phyloP scores from a whole-genome alignment of 2,888 invertebrate species.

The Ypsolopha scabrella region DNA sequence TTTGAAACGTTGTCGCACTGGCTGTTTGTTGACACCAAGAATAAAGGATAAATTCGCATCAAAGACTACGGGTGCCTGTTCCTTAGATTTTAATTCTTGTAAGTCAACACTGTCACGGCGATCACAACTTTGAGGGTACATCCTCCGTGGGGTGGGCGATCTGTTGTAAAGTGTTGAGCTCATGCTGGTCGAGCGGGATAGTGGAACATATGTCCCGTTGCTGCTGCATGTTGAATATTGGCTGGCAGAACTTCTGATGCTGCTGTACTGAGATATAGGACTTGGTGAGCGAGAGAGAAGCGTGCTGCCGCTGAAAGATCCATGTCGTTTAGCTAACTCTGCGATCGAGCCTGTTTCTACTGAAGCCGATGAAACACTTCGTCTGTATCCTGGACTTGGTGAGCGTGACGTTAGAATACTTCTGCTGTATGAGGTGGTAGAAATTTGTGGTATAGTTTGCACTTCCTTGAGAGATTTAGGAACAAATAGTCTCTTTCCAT shows the following conservation, averaged over 20 bases:
- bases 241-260: constrained; percentile 48
- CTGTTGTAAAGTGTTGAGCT: constrained; percentile 46
- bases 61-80: constrained; percentile 83
- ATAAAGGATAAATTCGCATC: constrained; percentile 86
- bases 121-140: constrained; percentile 75
- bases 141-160: constrained; percentile 73
- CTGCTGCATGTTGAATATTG: constrained; percentile 62
- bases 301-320: constrained; percentile 24
- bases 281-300: constrained; percentile 70
- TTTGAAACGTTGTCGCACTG: constrained; percentile 75
- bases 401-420: constrained; percentile 25
- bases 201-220: constrained; percentile 49
- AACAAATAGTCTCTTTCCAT: constrained; percentile 49
- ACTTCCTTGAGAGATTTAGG: constrained; percentile 52
- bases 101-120: constrained; percentile 57
- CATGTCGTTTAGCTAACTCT: constrained; percentile 55
- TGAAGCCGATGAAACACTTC: constrained; percentile 45
- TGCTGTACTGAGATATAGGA: constrained; percentile 54
- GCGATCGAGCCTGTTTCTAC: constrained; percentile 64
- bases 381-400: constrained; percentile 48
- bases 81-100: constrained; percentile 73
- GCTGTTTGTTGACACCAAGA: constrained; percentile 78
- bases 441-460: constrained; percentile 37
- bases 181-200: constrained; percentile 55
- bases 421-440: constrained; percentile 4